phyloP scores from a whole-genome alignment of 1,140 invertebrate species.

The Anagrus nilaparvatae region DNA sequence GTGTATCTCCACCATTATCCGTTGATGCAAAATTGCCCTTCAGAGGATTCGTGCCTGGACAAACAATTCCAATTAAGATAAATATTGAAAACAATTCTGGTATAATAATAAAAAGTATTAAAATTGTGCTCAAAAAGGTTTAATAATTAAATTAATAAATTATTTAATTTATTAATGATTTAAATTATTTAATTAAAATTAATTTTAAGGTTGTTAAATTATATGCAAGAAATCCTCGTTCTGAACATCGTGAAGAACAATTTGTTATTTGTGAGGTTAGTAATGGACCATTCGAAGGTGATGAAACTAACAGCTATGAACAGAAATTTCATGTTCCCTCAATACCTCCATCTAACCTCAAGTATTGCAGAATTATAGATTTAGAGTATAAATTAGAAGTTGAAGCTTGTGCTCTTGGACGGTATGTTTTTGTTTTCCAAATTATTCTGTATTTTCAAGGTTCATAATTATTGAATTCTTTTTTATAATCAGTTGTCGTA shows the following conservation, averaged over 20 bases:
- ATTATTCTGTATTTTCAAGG: conserved; percentile 21
- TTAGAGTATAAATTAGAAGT: conserved; percentile 54
- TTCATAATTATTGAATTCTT: too few species aligned
- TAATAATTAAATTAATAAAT: not conserved
- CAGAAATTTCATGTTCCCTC: conserved; percentile 51
- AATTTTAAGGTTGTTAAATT: conserved; percentile 42
- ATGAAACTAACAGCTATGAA: conserved; percentile 45
- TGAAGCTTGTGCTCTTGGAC: conserved; percentile 29
- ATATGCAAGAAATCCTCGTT: conserved; percentile 43
- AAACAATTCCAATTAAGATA: conserved; percentile 53
- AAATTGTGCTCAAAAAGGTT: conserved; percentile 43
- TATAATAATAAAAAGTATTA: conserved; percentile 49
- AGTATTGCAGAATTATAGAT: conserved; percentile 53
- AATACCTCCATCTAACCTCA: conserved; percentile 53
- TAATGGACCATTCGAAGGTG: conserved; percentile 45
- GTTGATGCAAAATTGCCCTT: conserved; percentile 52
- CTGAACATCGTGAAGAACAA: conserved; percentile 42
- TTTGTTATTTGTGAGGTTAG: conserved; percentile 43
- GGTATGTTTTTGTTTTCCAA: conserved; percentile 20
- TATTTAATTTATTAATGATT: conserved; percentile 1
- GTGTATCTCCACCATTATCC: conserved; percentile 51
- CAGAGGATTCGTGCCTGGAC: conserved; percentile 58
- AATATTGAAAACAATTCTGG: conserved; percentile 61
- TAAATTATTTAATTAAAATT: conserved; percentile 4
- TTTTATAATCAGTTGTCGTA: conserved; percentile 37